These are phyloP conservation scores for Leptodactylus fallax DNA, from an alignment of 2,797 vertebrate species.

Conservation along the genomic window DNA sequence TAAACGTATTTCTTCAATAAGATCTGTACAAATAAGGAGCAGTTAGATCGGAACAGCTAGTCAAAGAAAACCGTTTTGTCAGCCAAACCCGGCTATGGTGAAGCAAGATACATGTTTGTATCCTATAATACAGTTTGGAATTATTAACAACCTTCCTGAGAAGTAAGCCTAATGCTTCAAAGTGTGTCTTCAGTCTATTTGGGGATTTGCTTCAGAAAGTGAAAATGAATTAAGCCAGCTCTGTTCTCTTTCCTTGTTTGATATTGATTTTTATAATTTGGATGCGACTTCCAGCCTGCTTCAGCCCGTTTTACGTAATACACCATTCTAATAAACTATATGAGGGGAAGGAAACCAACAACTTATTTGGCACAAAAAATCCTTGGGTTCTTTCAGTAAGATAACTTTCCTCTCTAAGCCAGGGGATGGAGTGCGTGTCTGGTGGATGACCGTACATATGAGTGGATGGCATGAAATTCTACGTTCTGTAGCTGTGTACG, in stretches of 20 bases:
- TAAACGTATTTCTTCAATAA: not conserved
- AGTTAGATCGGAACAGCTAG: not conserved
- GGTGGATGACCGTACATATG: too few relatives aligned
- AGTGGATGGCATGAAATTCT: too few relatives aligned
- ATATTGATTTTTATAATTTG: not conserved
- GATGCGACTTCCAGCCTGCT: not conserved
- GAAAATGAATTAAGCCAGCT: not conserved
- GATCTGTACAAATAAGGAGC: not conserved
- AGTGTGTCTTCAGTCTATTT: not conserved
- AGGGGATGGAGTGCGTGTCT: not conserved
- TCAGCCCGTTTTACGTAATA: too few relatives aligned
- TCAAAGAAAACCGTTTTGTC: not conserved
- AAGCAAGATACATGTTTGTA: not conserved
- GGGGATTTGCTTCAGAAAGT: not conserved
- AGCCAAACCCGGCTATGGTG: not conserved
- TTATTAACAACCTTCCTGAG: not conserved
- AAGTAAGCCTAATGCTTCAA: not conserved
- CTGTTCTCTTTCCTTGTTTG: not conserved
- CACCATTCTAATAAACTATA: too few relatives aligned
- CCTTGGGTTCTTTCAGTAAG: too few relatives aligned
- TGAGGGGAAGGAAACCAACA: too few relatives aligned
- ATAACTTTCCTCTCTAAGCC: too few relatives aligned
- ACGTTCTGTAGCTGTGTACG: too few relatives aligned
- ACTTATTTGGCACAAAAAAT: too few relatives aligned
- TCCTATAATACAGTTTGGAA: not conserved